phyloP scores from a whole-genome alignment of 2,113 vertebrate species.

The Heterocephalus glaber region DNA sequence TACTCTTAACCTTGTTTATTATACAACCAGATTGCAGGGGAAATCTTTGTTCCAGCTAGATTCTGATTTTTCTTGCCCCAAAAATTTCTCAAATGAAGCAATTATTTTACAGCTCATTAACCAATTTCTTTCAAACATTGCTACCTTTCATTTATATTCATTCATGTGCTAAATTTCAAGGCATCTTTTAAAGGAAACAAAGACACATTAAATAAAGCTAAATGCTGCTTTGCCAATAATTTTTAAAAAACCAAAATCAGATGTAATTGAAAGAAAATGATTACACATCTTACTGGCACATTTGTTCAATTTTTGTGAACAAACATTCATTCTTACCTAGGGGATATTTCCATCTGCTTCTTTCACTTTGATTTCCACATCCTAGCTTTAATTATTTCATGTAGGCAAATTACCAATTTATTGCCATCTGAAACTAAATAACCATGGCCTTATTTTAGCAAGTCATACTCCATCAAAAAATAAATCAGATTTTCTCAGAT shows the following conservation, averaged over 20 bases:
- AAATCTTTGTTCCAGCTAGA: not conserved
- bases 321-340: slow-evolving; percentile 56
- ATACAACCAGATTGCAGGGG: not conserved
- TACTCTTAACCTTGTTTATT: not conserved
- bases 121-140: not conserved
- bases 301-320: slow-evolving; percentile 46
- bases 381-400: slow-evolving; percentile 64
- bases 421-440: slow-evolving; percentile 5
- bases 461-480: slow-evolving; percentile 64
- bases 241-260: slow-evolving; percentile 29
- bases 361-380: slow-evolving; percentile 45
- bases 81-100: slow-evolving; percentile 15
- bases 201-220: slow-evolving; percentile 50
- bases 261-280: slow-evolving; percentile 27
- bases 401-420: slow-evolving; percentile 58
- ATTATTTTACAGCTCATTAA: not conserved
- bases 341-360: slow-evolving; percentile 69
- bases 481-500: slow-evolving; percentile 42
- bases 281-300: slow-evolving; percentile 37
- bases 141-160: not conserved
- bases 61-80: not conserved
- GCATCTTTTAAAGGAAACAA: not conserved
- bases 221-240: not conserved
- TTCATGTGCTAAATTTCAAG: slow-evolving; percentile 3
- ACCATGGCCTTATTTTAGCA: slow-evolving; percentile 70